phyloP scores from a whole-genome alignment of 2,113 vertebrate species.

The Uria aalge region DNA sequence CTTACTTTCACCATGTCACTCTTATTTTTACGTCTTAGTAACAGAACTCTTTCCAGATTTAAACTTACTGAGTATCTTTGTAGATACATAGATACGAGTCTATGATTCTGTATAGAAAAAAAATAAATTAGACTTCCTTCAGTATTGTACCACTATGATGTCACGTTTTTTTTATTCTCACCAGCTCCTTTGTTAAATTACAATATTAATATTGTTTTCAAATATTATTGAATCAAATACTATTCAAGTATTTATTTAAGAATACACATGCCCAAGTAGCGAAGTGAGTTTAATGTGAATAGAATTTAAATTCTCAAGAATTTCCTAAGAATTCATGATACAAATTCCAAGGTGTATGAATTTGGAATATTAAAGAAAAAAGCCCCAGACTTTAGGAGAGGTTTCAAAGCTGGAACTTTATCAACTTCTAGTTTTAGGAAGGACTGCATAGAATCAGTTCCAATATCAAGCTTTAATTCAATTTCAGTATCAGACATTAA shows the following conservation, averaged over 20 bases:
- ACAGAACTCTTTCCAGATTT: not conserved
- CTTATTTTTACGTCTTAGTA: not conserved
- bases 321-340: not conserved
- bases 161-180: not conserved
- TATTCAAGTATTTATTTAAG: not conserved
- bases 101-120: not conserved
- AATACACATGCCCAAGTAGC: not conserved
- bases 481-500: not conserved
- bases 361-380: not conserved
- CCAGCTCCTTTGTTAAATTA: not conserved
- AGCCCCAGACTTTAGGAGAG: rapidly evolving
- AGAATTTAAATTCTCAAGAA: not conserved
- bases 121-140: not conserved
- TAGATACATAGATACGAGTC: not conserved
- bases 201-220: not conserved
- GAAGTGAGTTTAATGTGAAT: not conserved
- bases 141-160: not conserved
- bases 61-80: not conserved
- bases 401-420: not conserved
- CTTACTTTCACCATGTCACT: not conserved
- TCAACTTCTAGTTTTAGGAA: not conserved
- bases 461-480: not conserved
- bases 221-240: not conserved
- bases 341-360: not conserved
- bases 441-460: not conserved